Base-by-base conservation (phyloP, 2,888 invertebrate species). In the Apamea sordens region DNA sequence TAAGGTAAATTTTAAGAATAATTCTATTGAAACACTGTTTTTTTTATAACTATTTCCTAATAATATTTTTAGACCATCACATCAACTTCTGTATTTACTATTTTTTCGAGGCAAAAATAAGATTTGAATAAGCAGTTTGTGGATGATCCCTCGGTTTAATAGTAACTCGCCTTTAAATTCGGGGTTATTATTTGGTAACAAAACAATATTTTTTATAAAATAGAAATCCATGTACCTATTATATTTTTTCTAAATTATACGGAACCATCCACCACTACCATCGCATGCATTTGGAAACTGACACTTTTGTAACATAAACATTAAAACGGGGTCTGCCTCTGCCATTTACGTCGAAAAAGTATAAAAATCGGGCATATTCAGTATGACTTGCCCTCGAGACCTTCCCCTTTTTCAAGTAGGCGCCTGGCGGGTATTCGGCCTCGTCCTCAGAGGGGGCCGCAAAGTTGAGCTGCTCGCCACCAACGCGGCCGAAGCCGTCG, bases 391-490 rank as follows among this genome's bases (percentile, higher is more conserved):
- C 96, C 96, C 96, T 96, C 90, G 98, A 97, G 94, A 98, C 97
- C 97, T 98, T 98, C 95, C 97, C 98, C 97, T 98, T 98, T 97
- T 98, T 98, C 89, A 96, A 92, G 86, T 94, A 96, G 90, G 97
- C 97, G 82, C 97, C 97, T 68, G 97, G 96, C 83, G 97, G 97
- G 96, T 98, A 98, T 93, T 98, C 98, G 84, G 97, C 97, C 94
- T 98, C 98, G 94, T 98, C 98, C 93, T 98, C 98, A 79, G 98
- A 98, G 76, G 97, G 96, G 83, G 97, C 97, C 82, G 93, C 90
- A 95, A 98, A 98, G 96, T 98, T 98, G 91, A 98, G 94, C 90
- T 95, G 95, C 70, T 96, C 96, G 0, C 96, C 97, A 50, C 94
- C 95, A 70, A 94, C 95, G 65, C 97, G 95, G 0, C 95, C 94